Base-by-base conservation (phyloP, 2,113 vertebrate species). In the Antechinus flavipes region DNA sequence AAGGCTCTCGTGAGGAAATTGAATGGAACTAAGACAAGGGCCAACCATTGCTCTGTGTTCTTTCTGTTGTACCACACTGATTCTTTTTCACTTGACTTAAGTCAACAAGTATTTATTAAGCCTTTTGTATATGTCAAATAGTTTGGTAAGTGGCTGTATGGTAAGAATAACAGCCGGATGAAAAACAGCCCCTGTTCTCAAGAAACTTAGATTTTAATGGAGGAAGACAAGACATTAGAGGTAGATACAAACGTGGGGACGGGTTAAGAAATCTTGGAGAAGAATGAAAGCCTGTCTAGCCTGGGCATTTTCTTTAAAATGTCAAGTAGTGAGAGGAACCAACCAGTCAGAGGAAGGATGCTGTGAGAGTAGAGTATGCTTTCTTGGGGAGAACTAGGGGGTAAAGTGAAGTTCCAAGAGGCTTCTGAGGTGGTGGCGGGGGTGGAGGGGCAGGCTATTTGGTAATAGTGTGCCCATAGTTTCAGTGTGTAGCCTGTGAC, bases 401-500 rank as follows among this genome's bases (percentile, higher is more conserved):
- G 16, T 84, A 35, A n/a, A 84, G 16, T 84, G 16, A 68, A 68
- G 30, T 35, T 68, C 30, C 16, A 68, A 2, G 61, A 68, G 61
- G 30, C 12, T 84, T 35, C 50, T n/a, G n/a, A 22, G 68, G n/a
- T 84, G 42, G 42, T 1, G 42, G 42, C 42, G 19, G 35, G 35
- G 5, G n/a, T 4, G 16, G 12, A n/a, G 27, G 16, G 35, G n/a
- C 14, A 76, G 35, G n/a, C 16, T 84, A 84, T 42, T n/a, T 84
- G 68, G 6, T 22, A 22, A 6, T 54, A 2, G 54, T 1, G 2
- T 54, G 84, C 54, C 14, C 2, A 94, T 46, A 0, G 0, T 91
- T 49, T 2, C 95, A 46, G 0, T 49, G 58, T 92, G 92, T 24
- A 27, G 54, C 91, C 42, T 89, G 93, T 96, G 95, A 96, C 96